These are phyloP conservation scores for Heliocidaris erythrogramma DNA, from an alignment of 35 echinoderm and acorn worm species.

Conservation along the genomic window DNA sequence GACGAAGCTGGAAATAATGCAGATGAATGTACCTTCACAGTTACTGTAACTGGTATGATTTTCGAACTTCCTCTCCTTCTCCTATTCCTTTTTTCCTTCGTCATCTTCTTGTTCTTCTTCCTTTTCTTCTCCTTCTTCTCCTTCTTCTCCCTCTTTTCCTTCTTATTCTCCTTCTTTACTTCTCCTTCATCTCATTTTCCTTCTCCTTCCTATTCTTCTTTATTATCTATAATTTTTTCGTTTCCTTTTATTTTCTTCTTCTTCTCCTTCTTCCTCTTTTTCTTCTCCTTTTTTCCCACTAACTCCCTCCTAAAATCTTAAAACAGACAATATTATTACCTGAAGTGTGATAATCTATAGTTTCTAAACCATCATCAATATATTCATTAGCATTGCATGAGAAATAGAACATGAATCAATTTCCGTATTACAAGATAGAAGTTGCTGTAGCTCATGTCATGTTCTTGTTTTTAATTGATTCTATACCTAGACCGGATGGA, in stretches of 20 bases:
- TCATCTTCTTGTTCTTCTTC: not conserved
- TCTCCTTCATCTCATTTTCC: not conserved
- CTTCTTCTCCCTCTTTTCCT: not conserved
- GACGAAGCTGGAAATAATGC: constrained; percentile 1
- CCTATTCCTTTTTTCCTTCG: not conserved
- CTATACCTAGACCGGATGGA: no score
- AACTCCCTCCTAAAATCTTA: not conserved
- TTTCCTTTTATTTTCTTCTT: not conserved
- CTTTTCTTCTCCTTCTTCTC: not conserved
- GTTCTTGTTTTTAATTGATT: no score
- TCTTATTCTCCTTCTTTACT: not conserved
- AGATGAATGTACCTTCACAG: not conserved
- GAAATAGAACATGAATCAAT: no score
- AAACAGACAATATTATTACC: no score
- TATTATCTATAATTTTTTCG: not conserved
- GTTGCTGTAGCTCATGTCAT: no score
- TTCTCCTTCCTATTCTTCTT: not conserved
- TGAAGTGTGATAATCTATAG: no score
- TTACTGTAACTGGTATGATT: not conserved
- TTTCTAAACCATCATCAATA: no score
- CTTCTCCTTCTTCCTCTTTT: not conserved
- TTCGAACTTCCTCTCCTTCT: not conserved
- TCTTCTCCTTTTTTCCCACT: not conserved
- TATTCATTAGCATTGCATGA: no score
- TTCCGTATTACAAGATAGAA: no score